phyloP scores from a whole-genome alignment of 2,797 vertebrate species.

The Falco concolor region DNA sequence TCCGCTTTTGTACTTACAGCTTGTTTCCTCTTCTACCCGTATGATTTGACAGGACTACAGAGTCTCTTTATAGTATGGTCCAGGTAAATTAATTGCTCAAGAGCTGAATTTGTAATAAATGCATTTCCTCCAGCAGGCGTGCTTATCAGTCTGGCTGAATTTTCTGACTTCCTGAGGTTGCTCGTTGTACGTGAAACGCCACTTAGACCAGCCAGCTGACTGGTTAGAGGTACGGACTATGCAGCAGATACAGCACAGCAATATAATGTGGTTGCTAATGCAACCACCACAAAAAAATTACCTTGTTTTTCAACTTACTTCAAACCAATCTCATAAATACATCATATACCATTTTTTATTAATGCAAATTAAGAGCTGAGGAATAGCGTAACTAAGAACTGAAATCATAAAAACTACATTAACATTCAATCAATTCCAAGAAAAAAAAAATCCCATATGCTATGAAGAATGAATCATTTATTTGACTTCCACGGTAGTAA shows the following conservation, averaged over 20 bases:
- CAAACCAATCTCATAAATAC: background rate
- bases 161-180: background rate
- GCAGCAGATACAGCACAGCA: background rate
- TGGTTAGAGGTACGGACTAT: background rate
- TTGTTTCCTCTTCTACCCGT: background rate
- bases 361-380: background rate
- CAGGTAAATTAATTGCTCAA: background rate
- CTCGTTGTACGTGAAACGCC: background rate
- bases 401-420: background rate
- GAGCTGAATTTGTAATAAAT: background rate
- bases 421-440: background rate
- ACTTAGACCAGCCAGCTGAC: background rate
- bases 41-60: background rate
- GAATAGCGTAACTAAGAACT: background rate
- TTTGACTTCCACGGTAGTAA: background rate
- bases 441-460: background rate
- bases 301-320: background rate
- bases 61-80: background rate
- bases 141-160: background rate
- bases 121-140: background rate
- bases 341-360: background rate
- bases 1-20: background rate
- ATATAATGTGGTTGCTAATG: rapidly evolving
- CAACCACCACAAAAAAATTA: background rate
- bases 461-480: background rate